phyloP scores from a whole-genome alignment of 2,113 vertebrate genomes.

The Urocitellus parryii region DNA sequence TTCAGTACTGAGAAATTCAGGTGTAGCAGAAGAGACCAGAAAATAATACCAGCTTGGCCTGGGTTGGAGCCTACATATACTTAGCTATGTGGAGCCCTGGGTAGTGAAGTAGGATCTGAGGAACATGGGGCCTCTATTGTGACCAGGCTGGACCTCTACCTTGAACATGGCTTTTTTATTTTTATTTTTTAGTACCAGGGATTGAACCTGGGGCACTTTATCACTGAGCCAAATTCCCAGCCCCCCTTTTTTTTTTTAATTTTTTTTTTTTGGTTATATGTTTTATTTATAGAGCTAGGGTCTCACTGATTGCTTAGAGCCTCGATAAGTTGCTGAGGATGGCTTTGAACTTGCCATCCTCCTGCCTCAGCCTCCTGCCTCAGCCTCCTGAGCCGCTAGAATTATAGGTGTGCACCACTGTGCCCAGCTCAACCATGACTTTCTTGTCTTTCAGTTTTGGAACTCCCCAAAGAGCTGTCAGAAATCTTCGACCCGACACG shows the following conservation, averaged over 20 bases:
- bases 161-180: slow-evolving; percentile 59
- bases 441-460: slow-evolving; percentile 92
- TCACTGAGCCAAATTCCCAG: too few species aligned
- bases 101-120: neutral
- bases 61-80: neutral
- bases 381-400: too few species aligned
- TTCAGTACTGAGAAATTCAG: neutral
- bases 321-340: too few species aligned
- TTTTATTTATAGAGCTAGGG: too few species aligned
- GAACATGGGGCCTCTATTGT: neutral
- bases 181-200: too few species aligned
- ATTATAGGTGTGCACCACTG: too few species aligned
- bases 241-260: too few species aligned
- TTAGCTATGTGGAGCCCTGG: slow-evolving; percentile 4
- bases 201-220: too few species aligned
- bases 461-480: slow-evolving; percentile 97
- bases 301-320: too few species aligned
- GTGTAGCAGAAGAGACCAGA: neutral
- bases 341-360: too few species aligned
- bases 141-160: neutral
- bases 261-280: too few species aligned
- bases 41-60: neutral
- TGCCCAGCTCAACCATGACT: neutral
- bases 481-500: slow-evolving; percentile 98
- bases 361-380: too few species aligned